Base-by-base conservation (phyloP, 2,113 vertebrate genomes). In the Peromyscus californicus region DNA sequence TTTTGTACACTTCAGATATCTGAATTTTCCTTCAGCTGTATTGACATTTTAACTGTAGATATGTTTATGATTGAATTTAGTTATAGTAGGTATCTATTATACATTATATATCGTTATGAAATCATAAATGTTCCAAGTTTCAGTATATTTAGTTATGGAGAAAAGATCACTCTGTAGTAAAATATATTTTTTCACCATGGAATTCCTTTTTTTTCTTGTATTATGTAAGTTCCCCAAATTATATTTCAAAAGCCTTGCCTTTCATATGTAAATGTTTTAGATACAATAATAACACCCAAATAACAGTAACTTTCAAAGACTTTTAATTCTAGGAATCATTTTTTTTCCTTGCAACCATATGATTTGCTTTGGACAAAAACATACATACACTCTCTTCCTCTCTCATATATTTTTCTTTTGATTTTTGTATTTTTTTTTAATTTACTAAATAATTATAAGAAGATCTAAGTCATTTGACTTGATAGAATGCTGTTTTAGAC, bases 221-320 rank as follows among this genome's bases (percentile, higher is more conserved):
- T 48, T 45, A n/a, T 54, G 6, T n/a, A 54, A 88, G 12, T 54
- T 39, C 22, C 31, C 13, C 11, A 72, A 72, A 54, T 88, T 72
- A n/a, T 88, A 26, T 26, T 88, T 72, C 31, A 16, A 24, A 54
- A 85, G 61, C 39, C 13, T 13, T 83, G 51, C 84, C 39, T 78
- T 90, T 92, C 10, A 42, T 65, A 65, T 80, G 0, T 42, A 57
- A 86, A 15, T 26, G 93, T 90, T 82, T 26, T 45, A 33, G 74
- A 33, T 45, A 51, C 9, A 87, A 67, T 54, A 65, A 22, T 9
- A 89, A 54, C 61, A 89, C 11, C 80, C 29, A 93, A 91, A 76
- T 89, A 85, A 88, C 42, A 57, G 33, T 76, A 33, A 61, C 65
- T 95, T 89, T 85, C 75, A 91, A 85, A 80, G 24, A 88, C 36